These are phyloP conservation scores for Melitaea cinxia DNA, from an alignment of 1,140 invertebrate genomes.

Conservation along the genomic window DNA sequence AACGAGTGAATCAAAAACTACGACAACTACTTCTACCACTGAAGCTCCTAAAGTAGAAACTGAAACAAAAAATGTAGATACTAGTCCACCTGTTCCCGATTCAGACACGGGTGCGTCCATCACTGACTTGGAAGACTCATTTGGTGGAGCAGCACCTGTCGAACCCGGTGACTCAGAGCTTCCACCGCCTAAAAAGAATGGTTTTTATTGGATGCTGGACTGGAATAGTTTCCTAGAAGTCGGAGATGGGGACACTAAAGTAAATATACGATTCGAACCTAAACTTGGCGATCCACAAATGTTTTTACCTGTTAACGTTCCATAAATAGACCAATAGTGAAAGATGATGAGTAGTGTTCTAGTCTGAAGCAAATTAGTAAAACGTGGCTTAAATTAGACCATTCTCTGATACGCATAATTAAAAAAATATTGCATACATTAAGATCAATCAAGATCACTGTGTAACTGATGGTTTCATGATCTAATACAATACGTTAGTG, in stretches of 20 bases:
- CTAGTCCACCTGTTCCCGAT: conserved; percentile 53
- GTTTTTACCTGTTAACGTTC: conserved; percentile 87
- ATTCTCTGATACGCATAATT: background rate
- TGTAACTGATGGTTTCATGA: background rate
- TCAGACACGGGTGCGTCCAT: conserved; percentile 77
- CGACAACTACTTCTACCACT: conserved; percentile 23
- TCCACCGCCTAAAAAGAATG: conserved; percentile 86
- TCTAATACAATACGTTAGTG: background rate
- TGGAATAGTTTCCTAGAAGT: conserved; percentile 93
- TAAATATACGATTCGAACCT: conserved; percentile 89
- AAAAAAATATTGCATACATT: background rate
- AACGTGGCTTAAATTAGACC: no score
- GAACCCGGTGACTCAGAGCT: conserved; percentile 82
- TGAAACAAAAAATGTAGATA: conserved; percentile 38
- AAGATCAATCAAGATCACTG: background rate
- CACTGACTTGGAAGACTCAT: conserved; percentile 88
- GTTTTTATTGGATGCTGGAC: conserved; percentile 91
- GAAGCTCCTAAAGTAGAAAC: conserved; percentile 34
- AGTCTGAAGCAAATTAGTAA: conserved; percentile 52
- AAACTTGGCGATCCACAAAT: conserved; percentile 89
- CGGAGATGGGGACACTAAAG: conserved; percentile 88
- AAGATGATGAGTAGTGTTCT: conserved; percentile 53
- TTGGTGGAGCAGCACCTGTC: conserved; percentile 84
- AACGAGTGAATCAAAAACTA: conserved; percentile 47
- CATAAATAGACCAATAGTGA: conserved; percentile 54